These are phyloP conservation scores for Aphelinus atriplicis DNA, from an alignment of 1,140 invertebrate genomes.

Conservation along the genomic window DNA sequence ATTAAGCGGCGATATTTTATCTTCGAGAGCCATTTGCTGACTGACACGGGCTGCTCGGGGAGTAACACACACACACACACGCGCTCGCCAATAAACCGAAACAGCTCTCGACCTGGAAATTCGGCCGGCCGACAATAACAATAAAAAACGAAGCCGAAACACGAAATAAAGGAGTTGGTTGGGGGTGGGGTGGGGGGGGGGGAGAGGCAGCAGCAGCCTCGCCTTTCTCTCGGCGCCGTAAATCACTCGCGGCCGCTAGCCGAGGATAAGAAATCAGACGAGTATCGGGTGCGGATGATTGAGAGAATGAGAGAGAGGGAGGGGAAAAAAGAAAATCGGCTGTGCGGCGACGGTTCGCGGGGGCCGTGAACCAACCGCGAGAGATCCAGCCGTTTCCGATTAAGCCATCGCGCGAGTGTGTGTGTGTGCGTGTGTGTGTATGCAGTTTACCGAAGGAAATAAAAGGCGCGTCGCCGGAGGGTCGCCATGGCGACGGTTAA, in stretches of 20 bases:
- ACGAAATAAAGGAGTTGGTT: conserved; percentile 1
- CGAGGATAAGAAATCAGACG: too few relatives aligned
- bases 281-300: too few relatives aligned
- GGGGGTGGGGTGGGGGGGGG: too few relatives aligned
- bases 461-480: conserved; percentile 42
- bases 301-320: too few relatives aligned
- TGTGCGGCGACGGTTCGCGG: not conserved
- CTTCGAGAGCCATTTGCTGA: conserved; percentile 12
- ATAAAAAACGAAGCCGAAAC: conserved; percentile 11
- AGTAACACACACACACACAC: conserved; percentile 12
- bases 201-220: not conserved
- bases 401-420: conserved; percentile 44
- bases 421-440: not conserved
- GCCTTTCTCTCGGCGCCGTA: conserved; percentile 1
- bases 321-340: conserved; percentile 2
- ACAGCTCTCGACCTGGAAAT: not conserved
- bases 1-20: conserved; percentile 36
- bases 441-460: conserved; percentile 37
- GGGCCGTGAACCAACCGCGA: conserved; percentile 32
- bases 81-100: not conserved
- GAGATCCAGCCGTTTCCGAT: conserved; percentile 42
- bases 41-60: not conserved
- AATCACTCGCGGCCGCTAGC: not conserved
- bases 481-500: conserved; percentile 47
- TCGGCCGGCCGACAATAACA: conserved; percentile 14